Conservation (phyloP, 2,797 vertebrate genomes). For the Chelon labrosus region DNA sequence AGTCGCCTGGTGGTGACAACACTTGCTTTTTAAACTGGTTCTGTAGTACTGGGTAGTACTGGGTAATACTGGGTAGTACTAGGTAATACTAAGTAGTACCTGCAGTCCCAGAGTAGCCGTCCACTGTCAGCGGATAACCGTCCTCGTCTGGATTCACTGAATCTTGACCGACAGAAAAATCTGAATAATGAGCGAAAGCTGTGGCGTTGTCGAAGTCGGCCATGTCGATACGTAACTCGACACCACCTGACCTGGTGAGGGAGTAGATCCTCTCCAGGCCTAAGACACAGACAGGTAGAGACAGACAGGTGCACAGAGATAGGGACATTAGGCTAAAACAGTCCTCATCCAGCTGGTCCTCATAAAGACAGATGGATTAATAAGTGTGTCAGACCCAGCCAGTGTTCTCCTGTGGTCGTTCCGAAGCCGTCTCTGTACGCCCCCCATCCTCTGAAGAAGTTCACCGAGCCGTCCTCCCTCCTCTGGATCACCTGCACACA, state of each 20-base stretch:
- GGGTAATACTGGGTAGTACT: not conserved
- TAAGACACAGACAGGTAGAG: slow-evolving; percentile 58
- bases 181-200: slow-evolving; percentile 89
- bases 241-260: slow-evolving; percentile 90
- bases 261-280: slow-evolving; percentile 90
- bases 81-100: slow-evolving; percentile 72
- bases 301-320: not conserved
- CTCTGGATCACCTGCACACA: slow-evolving; percentile 91
- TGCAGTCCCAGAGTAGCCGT: slow-evolving; percentile 92
- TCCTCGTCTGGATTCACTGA: slow-evolving; percentile 95
- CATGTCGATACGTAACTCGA: slow-evolving; percentile 92
- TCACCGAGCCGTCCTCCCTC: slow-evolving; percentile 92
- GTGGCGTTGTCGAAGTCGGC: slow-evolving; percentile 94
- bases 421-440: slow-evolving; percentile 93
- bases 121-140: slow-evolving; percentile 89
- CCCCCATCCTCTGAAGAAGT: slow-evolving; percentile 94
- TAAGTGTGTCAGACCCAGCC: slow-evolving; percentile 86
- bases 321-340: too few relatives aligned
- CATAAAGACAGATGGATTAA: too few relatives aligned
- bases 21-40: not conserved
- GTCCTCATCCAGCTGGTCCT: not conserved
- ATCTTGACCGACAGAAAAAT: slow-evolving; percentile 91
- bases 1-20: slow-evolving; percentile 83
- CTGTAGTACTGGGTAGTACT: not conserved
- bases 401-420: slow-evolving; percentile 93